Evolutionary conservation across 2,113 vertebrate species (phyloP).

Genomic region (Corythaixoides concolor): DNA sequence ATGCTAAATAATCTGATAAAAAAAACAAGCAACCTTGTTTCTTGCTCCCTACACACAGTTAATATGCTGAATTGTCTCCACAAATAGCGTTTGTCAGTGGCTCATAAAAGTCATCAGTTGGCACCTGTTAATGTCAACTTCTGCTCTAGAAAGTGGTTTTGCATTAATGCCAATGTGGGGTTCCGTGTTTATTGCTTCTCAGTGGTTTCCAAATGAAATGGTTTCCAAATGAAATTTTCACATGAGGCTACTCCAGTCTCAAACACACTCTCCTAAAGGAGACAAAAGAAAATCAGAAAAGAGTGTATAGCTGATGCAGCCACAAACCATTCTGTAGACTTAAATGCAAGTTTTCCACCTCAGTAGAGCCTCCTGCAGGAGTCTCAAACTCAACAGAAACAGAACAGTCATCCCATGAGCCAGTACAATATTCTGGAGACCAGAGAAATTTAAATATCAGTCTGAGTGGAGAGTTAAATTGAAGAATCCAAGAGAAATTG

Average conservation of each 20-base stretch:
- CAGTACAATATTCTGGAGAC: not conserved
- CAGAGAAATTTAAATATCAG: not conserved
- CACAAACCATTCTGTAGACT: not conserved
- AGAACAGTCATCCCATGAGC: not conserved
- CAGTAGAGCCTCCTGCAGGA: not conserved
- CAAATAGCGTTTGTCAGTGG: not conserved
- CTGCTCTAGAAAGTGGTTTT: not conserved
- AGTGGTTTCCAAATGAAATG: not conserved
- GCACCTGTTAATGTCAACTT: not conserved
- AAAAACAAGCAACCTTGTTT: not conserved
- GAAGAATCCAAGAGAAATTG: not conserved
- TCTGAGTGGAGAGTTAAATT: not conserved
- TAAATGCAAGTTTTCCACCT: not conserved
- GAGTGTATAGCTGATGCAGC: not conserved
- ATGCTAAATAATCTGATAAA: not conserved
- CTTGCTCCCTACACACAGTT: not conserved
- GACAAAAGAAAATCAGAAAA: not conserved
- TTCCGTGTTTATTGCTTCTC: not conserved
- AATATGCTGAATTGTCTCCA: not conserved
- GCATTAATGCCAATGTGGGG: not conserved
- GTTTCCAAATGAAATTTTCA: constrained; percentile 18
- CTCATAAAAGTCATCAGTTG: not conserved
- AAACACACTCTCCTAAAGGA: not conserved
- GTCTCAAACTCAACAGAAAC: not conserved
- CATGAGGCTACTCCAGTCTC: not conserved